Conservation (phyloP, 2,888 invertebrate species). For the Torymus auratus region DNA sequence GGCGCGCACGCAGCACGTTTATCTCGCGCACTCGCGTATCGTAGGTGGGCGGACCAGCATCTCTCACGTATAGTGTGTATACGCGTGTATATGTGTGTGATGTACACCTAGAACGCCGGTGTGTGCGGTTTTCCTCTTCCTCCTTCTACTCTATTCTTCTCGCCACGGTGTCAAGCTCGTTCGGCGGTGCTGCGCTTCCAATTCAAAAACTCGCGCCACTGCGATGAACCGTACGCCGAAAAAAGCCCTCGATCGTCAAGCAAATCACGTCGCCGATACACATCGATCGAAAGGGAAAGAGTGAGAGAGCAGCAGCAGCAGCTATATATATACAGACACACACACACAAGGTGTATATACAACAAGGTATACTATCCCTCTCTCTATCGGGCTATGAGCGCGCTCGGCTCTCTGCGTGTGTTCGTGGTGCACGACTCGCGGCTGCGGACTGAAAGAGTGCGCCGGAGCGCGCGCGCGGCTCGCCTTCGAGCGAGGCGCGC, state of each 20-base stretch:
- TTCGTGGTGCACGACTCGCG: slow-evolving; percentile 57
- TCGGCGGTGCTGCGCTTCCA: background rate
- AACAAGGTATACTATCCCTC: background rate
- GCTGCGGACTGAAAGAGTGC: slow-evolving; percentile 57
- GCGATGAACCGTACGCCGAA: background rate
- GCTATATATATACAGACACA: too few species aligned
- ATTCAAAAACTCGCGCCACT: slow-evolving; percentile 32
- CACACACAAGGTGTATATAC: too few species aligned
- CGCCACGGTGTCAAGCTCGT: background rate
- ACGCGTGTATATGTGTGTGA: too few species aligned
- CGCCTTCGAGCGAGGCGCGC: slow-evolving; percentile 47
- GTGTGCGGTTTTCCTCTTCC: background rate
- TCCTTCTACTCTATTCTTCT: slow-evolving; percentile 40
- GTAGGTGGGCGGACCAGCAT: slow-evolving; percentile 36
- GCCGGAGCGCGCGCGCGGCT: slow-evolving; percentile 22
- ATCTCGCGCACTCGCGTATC: slow-evolving; percentile 25
- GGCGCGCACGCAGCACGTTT: background rate
- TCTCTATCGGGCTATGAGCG: background rate
- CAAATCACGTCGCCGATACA: too few species aligned
- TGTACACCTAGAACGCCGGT: slow-evolving; percentile 8
- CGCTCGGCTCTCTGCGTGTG: slow-evolving; percentile 39
- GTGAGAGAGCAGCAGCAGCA: background rate
- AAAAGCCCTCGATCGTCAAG: too few species aligned
- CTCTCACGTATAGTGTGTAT: background rate
- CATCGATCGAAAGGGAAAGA: background rate